Evolutionary conservation across 1,140 invertebrate genomes (phyloP).

Genomic region (Notospermus geniculatus): DNA sequence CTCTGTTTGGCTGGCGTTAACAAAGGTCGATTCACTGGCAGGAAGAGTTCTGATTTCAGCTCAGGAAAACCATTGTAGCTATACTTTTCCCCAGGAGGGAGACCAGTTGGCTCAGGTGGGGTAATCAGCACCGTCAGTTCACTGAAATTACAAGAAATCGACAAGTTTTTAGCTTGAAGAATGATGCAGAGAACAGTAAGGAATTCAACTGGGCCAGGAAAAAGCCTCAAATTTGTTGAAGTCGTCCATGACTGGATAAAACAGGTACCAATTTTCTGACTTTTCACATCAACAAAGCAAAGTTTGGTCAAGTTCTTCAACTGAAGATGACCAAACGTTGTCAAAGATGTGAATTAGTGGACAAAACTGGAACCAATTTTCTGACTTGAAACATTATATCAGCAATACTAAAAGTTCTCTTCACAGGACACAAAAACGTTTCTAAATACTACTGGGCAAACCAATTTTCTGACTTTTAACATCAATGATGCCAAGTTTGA

Average conservation of each 20-base stretch:
- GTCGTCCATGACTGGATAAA: no score
- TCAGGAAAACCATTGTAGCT: conserved; percentile 56
- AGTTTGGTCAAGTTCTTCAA: no score
- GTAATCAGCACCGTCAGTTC: conserved; percentile 93
- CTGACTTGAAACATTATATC: neutral
- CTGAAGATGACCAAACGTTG: no score
- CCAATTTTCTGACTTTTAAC: no score
- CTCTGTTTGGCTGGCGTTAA: conserved; percentile 50
- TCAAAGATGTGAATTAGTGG: neutral
- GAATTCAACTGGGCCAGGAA: no score
- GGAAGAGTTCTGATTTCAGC: conserved; percentile 63
- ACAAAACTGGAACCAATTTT: neutral
- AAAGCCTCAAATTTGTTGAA: no score
- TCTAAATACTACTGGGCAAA: neutral
- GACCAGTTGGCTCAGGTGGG: conserved; percentile 76
- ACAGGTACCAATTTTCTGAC: no score
- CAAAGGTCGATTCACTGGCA: conserved; percentile 40
- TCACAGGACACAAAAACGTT: neutral
- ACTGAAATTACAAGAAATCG: conserved; percentile 51
- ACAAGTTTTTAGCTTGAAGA: neutral
- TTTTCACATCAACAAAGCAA: no score
- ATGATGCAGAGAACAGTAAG: neutral
- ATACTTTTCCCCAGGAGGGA: conserved; percentile 45
- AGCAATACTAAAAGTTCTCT: neutral
- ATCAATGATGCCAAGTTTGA: no score